A percentile compares a stretch with the other conserved stretches of the same genome.
These are phyloP conservation scores for Morus bassanus DNA, from an alignment of 2,797 vertebrate species.

Conservation along the genomic window DNA sequence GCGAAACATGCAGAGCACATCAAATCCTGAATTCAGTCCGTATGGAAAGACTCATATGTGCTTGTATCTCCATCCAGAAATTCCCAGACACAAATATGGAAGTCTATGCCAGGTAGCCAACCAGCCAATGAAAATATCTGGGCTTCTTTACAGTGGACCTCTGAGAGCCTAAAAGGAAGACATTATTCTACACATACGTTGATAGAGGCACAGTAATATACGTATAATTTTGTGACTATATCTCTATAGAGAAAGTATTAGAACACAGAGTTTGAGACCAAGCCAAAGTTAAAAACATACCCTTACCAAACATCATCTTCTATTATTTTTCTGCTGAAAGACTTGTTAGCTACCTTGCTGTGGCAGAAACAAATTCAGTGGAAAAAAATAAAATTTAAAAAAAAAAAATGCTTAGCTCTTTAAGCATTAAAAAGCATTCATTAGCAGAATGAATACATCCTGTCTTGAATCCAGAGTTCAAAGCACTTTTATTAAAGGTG, in stretches of 20 bases:
- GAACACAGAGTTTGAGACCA: not conserved
- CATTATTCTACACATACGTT: not conserved
- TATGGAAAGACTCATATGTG: fast-evolving
- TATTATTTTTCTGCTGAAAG: not conserved
- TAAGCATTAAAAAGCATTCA: too few relatives aligned
- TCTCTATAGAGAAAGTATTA: not conserved
- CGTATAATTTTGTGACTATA: not conserved
- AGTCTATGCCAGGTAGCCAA: not conserved
- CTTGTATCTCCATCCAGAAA: not conserved
- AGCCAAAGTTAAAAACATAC: not conserved
- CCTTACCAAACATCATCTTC: not conserved
- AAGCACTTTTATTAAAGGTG: not conserved
- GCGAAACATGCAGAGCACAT: not conserved
- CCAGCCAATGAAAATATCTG: not conserved
- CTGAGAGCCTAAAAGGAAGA: not conserved
- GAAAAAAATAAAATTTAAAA: too few relatives aligned
- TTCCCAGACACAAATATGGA: not conserved
- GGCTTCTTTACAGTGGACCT: not conserved
- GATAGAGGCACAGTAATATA: not conserved
- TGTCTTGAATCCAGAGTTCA: not conserved
- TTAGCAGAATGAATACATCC: not conserved
- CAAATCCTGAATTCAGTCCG: not conserved
- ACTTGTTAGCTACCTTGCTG: not conserved
- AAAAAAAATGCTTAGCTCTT: not conserved
- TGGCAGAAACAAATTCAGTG: not conserved